A percentile compares a stretch with the other conserved stretches of the same genome.
Evolutionary conservation across 2,797 vertebrate genomes (phyloP).

Genomic region (Propithecus perrieri): DNA sequence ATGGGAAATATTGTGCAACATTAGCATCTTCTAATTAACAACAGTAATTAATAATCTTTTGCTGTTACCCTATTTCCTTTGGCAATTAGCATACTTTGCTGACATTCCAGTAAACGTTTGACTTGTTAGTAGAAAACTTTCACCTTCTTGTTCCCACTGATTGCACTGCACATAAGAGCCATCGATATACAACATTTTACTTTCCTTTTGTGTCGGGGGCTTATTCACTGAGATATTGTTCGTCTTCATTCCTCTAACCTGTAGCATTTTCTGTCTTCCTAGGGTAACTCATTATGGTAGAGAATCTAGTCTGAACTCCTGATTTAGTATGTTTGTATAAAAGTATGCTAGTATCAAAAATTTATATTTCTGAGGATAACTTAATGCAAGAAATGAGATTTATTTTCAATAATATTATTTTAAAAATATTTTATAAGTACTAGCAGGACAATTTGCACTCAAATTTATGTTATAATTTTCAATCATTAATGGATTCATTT

Average conservation of each 20-base stretch:
- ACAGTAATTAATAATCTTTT: background rate
- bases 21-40: background rate
- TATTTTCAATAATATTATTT: slow-evolving; percentile 1
- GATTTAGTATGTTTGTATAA: background rate
- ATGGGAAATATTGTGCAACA: background rate
- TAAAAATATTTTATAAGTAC: background rate
- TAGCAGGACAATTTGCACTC: background rate
- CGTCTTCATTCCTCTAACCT: background rate
- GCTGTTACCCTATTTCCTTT: background rate
- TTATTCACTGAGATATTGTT: background rate
- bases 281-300: background rate
- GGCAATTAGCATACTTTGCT: background rate
- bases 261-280: background rate
- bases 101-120: background rate
- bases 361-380: background rate
- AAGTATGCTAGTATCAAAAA: background rate
- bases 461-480: background rate
- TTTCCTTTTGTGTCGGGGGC: background rate
- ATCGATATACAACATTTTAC: background rate
- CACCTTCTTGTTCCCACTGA: background rate
- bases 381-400: background rate
- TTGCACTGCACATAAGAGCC: background rate
- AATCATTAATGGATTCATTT: background rate
- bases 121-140: background rate
- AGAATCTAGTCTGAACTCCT: background rate